phyloP scores from a whole-genome alignment of 2,797 vertebrate genomes.

The Chaunax sp. region DNA sequence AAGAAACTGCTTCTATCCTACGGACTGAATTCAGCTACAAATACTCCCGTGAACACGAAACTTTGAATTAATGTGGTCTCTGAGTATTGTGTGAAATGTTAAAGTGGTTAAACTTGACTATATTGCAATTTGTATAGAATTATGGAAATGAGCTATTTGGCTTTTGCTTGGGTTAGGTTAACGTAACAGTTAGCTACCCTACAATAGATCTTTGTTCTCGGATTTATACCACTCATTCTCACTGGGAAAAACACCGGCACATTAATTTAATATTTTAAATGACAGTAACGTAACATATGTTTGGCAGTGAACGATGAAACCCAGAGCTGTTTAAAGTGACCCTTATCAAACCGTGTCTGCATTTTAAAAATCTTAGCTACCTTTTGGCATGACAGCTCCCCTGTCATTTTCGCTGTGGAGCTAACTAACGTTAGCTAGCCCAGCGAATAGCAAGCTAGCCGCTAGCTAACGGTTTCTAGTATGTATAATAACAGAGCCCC shows the following conservation, averaged over 20 bases:
- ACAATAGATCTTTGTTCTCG: slow-evolving; percentile 78
- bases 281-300: not conserved
- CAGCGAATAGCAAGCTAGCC: slow-evolving; percentile 54
- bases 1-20: not conserved
- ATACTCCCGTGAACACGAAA: not conserved
- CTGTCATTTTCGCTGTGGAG: slow-evolving; percentile 73
- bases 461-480: slow-evolving; percentile 42
- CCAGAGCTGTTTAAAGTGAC: not conserved
- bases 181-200: slow-evolving; percentile 53
- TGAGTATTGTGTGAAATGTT: not conserved
- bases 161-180: not conserved
- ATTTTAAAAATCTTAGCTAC: not conserved
- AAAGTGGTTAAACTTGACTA: slow-evolving; percentile 26
- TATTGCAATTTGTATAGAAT: not conserved
- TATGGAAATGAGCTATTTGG: not conserved
- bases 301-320: not conserved
- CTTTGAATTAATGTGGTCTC: slow-evolving; percentile 13
- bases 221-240: slow-evolving; percentile 59
- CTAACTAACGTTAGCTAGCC: slow-evolving; percentile 50
- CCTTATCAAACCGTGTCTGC: not conserved
- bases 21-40: not conserved
- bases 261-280: slow-evolving; percentile 27
- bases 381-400: slow-evolving; percentile 70
- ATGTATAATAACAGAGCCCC: slow-evolving; percentile 30
- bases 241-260: slow-evolving; percentile 62